Percentiles rank a stretch among this genome's conserved stretches.
These are phyloP conservation scores for Acanthornis magna DNA, from an alignment of 2,797 vertebrate genomes.

Conservation along the genomic window DNA sequence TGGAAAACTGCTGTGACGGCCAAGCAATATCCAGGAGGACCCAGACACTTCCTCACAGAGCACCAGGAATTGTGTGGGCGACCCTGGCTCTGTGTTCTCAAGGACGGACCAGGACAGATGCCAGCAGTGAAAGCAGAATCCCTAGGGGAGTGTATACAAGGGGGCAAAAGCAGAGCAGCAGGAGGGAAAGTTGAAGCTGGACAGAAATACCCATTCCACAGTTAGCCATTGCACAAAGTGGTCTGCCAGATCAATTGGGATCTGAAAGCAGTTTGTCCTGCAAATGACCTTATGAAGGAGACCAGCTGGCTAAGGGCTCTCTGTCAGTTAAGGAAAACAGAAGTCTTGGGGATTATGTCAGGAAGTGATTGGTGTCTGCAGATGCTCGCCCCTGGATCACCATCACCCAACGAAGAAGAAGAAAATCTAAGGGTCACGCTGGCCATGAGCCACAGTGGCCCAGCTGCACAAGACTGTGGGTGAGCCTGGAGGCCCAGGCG, in stretches of 20 bases:
- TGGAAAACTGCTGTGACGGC: background rate
- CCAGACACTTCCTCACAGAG: slow-evolving; percentile 24
- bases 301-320: background rate
- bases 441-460: background rate
- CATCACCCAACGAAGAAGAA: background rate
- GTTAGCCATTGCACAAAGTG: background rate
- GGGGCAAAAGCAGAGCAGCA: background rate
- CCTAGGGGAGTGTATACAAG: background rate
- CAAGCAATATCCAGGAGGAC: background rate
- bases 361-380: background rate
- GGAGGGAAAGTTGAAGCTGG: background rate
- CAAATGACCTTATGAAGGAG: background rate
- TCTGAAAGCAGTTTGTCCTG: slow-evolving; percentile 18
- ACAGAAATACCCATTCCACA: background rate
- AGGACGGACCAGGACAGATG: background rate
- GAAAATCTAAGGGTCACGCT: background rate
- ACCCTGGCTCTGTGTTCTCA: background rate
- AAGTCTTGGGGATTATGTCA: background rate
- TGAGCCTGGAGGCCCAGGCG: accelerated
- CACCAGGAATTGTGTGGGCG: slow-evolving; percentile 37
- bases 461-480: background rate
- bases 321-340: background rate
- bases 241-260: background rate
- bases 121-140: background rate
- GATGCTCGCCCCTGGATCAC: background rate